Conservation (phyloP, 1,140 invertebrate species). For the Dendrolimus kikuchii region DNA sequence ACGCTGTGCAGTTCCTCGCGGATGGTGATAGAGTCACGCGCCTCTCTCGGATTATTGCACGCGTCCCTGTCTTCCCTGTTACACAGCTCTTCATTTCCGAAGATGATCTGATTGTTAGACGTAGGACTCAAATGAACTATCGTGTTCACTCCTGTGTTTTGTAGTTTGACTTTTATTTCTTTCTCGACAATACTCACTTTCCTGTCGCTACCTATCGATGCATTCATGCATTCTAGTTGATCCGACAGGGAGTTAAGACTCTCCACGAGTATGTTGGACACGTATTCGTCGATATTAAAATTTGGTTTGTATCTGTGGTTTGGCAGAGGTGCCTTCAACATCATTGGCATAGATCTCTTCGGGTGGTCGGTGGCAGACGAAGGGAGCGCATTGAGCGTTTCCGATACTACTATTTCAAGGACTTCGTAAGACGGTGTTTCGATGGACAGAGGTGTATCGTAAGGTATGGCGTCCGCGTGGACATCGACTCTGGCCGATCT, state of each 20-base stretch:
- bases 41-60: conserved; percentile 20
- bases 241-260: conserved; percentile 65
- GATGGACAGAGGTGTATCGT: conserved; percentile 28
- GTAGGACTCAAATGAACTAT: conserved; percentile 63
- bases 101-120: conserved; percentile 64
- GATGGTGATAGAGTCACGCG: conserved; percentile 21
- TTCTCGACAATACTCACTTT: conserved; percentile 67
- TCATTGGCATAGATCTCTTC: conserved; percentile 11
- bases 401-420: conserved; percentile 66
- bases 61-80: conserved; percentile 29
- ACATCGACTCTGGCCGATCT: conserved; percentile 28
- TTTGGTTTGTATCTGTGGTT: conserved; percentile 24
- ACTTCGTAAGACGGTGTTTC: conserved; percentile 45
- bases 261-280: conserved; percentile 67
- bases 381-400: conserved; percentile 41
- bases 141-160: conserved; percentile 66
- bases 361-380: conserved; percentile 17
- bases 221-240: conserved; percentile 64
- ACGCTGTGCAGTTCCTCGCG: conserved; percentile 31
- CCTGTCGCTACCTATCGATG: conserved; percentile 49
- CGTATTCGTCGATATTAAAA: conserved; percentile 64
- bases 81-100: conserved; percentile 58
- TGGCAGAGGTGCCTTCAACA: conserved; percentile 14
- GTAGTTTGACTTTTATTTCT: conserved; percentile 69
- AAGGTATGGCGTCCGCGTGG: conserved; percentile 20